Evolutionary conservation across 2,797 vertebrate genomes (phyloP), one percentile per base, ranked within the genome.

Genomic region (Cynopterus sphinx): DNA sequence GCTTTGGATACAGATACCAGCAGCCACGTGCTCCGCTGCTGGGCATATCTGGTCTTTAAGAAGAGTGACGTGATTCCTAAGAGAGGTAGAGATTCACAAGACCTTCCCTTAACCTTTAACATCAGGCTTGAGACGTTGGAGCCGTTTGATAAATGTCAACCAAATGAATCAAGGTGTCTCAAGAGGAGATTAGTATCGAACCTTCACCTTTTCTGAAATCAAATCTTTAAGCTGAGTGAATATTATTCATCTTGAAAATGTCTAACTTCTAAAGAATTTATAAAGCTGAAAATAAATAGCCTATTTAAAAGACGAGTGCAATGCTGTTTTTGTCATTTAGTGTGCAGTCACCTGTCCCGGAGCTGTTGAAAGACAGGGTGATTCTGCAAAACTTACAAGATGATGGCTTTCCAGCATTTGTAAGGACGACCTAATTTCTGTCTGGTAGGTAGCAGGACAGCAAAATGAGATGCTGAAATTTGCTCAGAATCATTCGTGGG

Each of bases 381-480:
- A 6, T 57, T 53, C 43, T 28, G 17, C 41, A 22, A 24, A 41
- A 43, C 36, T n/a, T 31, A 1, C 4, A 24, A 59, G 39, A 15
- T 1, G 3, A n/a, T 12, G 0, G 31, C 12, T 16, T 16, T 59
- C 55, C 3, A 10, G 43, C 0, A 6, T 4, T 1, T 0, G 4
- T 0, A 9, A 9, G 6, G 9, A 17, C 1, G 39, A 13, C 21
- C 67, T 67, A 5, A 6, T 53, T 46, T 39, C 77, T 43, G n/a
- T 22, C 67, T 55, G 33, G 4, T 0, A 7, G 17, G 10, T 22
- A 31, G 28, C 16, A 59, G 7, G 15, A 59, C 3, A 41, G 51
- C 53, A 78, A 70, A 95, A 73, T 0, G 24, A 71, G 67, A 43
- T 15, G 43, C 9, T 3, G 26, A 22, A 46, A 81, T 74, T 71